A percentile compares a stretch with the other conserved stretches of the same genome.
phyloP scores from a whole-genome alignment of 2,113 vertebrate genomes.

The Dissostichus mawsoni region DNA sequence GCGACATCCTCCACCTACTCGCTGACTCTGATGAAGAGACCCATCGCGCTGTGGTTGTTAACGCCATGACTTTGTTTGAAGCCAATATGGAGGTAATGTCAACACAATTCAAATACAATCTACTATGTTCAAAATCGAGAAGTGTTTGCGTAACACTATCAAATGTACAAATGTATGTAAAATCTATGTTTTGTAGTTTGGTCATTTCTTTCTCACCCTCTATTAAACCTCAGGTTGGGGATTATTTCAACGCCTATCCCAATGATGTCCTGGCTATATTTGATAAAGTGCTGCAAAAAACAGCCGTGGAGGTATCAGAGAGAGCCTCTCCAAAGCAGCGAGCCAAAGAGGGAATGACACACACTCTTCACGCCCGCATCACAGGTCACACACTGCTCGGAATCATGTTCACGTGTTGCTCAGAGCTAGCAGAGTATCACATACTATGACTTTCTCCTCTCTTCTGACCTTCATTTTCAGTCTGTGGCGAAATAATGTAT shows the following conservation, averaged over 20 bases:
- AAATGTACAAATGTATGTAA: too few relatives aligned
- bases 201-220: neutral
- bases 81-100: slow-evolving; percentile 92
- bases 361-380: slow-evolving; percentile 89
- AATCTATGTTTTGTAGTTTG: too few relatives aligned
- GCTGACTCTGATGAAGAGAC: slow-evolving; percentile 78
- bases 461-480: neutral
- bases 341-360: slow-evolving; percentile 73
- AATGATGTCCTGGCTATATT: slow-evolving; percentile 88
- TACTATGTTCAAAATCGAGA: neutral
- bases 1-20: slow-evolving; percentile 85
- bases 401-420: neutral
- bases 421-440: neutral
- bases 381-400: slow-evolving; percentile 83
- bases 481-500: neutral
- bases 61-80: slow-evolving; percentile 95
- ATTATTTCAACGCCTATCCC: slow-evolving; percentile 92
- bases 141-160: too few relatives aligned
- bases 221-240: slow-evolving; percentile 76
- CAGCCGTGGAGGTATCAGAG: slow-evolving; percentile 75
- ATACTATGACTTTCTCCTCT: neutral
- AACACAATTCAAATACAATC: neutral
- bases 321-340: slow-evolving; percentile 7
- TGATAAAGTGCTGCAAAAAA: slow-evolving; percentile 87
- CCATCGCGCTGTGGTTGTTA: slow-evolving; percentile 90